Conservation (phyloP, 2,113 vertebrate species). For the Reinhardtius hippoglossoides region DNA sequence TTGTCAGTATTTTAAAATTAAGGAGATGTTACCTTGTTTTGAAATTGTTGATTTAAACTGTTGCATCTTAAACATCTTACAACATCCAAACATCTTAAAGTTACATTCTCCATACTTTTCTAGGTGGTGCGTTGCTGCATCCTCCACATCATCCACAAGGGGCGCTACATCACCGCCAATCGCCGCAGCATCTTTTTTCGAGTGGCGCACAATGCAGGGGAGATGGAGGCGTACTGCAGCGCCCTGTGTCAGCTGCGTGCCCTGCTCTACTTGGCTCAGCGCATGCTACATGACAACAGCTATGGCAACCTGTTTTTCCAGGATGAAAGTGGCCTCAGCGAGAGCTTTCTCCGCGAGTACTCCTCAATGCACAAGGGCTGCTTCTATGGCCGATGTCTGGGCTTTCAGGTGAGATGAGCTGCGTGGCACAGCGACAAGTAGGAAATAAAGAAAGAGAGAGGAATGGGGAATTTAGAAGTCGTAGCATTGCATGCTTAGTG, state of each 20-base stretch:
- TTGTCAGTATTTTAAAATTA: too few species aligned
- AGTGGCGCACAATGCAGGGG: slow-evolving; percentile 86
- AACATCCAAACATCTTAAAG: too few species aligned
- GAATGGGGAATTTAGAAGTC: not conserved
- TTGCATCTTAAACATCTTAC: too few species aligned
- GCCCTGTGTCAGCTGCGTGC: slow-evolving; percentile 91
- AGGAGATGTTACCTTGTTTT: too few species aligned
- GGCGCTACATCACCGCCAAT: slow-evolving; percentile 88
- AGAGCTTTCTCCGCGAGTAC: slow-evolving; percentile 88
- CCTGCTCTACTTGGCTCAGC: slow-evolving; percentile 89
- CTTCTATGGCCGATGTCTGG: slow-evolving; percentile 93
- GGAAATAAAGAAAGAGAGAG: not conserved
- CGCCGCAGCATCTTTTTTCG: slow-evolving; percentile 93
- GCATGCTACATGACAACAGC: slow-evolving; percentile 86
- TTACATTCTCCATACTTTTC: not conserved
- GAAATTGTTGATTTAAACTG: too few species aligned
- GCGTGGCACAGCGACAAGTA: not conserved
- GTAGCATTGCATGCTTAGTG: not conserved
- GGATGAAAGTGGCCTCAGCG: slow-evolving; percentile 84
- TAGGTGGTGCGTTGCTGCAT: slow-evolving; percentile 89
- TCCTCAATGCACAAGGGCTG: slow-evolving; percentile 92
- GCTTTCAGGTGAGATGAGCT: slow-evolving; percentile 88
- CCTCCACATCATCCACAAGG: slow-evolving; percentile 91
- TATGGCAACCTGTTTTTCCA: slow-evolving; percentile 89
- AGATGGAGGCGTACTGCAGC: slow-evolving; percentile 91